Evolutionary conservation across 2,888 invertebrate species (phyloP).

Genomic region (Anodontia alba): DNA sequence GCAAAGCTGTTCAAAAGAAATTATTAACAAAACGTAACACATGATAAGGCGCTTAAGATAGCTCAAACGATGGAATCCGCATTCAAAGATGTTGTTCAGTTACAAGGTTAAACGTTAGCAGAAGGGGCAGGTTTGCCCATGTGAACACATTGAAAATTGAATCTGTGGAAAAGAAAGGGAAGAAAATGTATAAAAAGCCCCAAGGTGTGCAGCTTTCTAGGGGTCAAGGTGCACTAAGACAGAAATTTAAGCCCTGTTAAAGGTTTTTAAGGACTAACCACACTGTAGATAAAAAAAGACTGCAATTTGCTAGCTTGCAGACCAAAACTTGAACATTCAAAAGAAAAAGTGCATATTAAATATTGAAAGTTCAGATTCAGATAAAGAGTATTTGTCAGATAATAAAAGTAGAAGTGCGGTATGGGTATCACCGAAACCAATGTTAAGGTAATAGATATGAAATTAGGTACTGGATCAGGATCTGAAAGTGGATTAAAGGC

Average conservation of each 20-base stretch:
- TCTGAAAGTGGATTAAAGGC: constrained; percentile 26
- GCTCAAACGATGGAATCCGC: constrained; percentile 48
- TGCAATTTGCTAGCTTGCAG: too few relatives aligned
- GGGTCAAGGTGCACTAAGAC: not conserved
- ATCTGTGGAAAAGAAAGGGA: not conserved
- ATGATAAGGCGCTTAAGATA: constrained; percentile 45
- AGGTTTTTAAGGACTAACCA: not conserved
- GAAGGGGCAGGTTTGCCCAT: not conserved
- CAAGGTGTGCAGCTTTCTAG: not conserved
- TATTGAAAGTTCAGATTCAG: too few relatives aligned
- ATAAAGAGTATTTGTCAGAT: too few relatives aligned
- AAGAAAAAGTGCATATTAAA: too few relatives aligned
- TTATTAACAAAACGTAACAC: constrained; percentile 38
- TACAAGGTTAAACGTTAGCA: constrained; percentile 8
- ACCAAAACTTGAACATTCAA: too few relatives aligned
- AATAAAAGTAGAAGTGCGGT: too few relatives aligned
- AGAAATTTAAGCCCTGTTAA: not conserved
- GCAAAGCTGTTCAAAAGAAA: constrained; percentile 42
- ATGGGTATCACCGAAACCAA: too few relatives aligned
- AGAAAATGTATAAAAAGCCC: not conserved
- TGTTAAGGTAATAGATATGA: too few relatives aligned
- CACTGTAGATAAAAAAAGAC: too few relatives aligned
- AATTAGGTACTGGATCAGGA: too few relatives aligned
- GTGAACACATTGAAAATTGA: constrained; percentile 23
- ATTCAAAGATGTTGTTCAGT: constrained; percentile 35